Evolutionary conservation across 2,797 vertebrate species (phyloP), one percentile per base, ranked within the genome.

Genomic region (Rhinogobio ventralis): DNA sequence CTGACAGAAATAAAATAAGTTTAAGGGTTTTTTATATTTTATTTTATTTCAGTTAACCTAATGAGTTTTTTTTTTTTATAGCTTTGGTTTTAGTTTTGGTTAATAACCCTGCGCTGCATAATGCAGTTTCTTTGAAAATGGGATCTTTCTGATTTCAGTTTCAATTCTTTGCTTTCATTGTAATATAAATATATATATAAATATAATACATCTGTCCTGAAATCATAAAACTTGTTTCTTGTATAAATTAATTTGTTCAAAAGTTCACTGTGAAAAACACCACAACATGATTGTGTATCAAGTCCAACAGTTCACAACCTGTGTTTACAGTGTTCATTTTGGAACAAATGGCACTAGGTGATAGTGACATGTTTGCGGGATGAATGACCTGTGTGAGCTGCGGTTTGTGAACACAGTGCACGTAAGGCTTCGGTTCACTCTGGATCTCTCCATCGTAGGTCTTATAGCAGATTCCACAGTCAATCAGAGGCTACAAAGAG

Each of bases 381-480:
- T 49, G 81, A 82, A 49, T 68, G 74, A 84, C 83, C 83, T 84
- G 53, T 36, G 83, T 79, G 53, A 84, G 67, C 64, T 84, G 36
- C 4, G 83, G 66, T 62, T 36, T 84, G 66, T 79, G 2, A 39
- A 84, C 0, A 13, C 95, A 96, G 92, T 95, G 90, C 1, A 95
- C 15, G 5, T 94, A 95, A 0, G 94, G 94, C 51, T 86, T 91
- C 5, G 95, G 95, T 0, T 92, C 71, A 13, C 30, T 77, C 53
- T 94, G 92, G 7, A 95, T 92, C 7, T 64, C 78, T 46, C 88
- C 94, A 1, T 0, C 0, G n/a, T 85, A 89, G 0, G 88, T 94
- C 90, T 93, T 95, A 91, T 95, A 96, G 81, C 95, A 96, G 82
- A 92, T 73, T 1, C 86, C 88, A 11, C 95, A 89, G 82, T 89